phyloP scores from a whole-genome alignment of 2,113 vertebrate species.

The Mandrillus leucophaeus region DNA sequence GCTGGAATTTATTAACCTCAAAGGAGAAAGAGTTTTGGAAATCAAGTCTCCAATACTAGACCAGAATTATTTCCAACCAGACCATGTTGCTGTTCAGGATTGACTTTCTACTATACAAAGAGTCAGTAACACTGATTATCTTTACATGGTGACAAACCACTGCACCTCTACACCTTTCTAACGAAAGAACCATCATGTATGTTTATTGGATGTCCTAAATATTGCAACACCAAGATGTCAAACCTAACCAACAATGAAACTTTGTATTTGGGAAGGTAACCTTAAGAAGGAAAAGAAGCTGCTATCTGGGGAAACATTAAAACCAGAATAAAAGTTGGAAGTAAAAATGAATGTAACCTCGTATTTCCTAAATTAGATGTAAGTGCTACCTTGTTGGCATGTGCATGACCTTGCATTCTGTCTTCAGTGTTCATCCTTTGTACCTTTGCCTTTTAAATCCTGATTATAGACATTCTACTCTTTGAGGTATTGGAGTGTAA shows the following conservation, averaged over 20 bases:
- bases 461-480: neutral
- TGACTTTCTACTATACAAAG: neutral
- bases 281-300: neutral
- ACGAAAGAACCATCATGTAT: neutral
- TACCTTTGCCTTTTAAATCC: neutral
- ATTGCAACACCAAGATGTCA: neutral
- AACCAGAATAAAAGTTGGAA: neutral
- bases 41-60: neutral
- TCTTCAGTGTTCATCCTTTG: neutral
- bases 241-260: neutral
- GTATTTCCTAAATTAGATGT: neutral
- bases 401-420: neutral
- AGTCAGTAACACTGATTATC: neutral
- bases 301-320: neutral
- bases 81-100: neutral
- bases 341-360: neutral
- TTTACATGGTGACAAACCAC: neutral
- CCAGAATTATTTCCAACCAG: neutral
- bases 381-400: neutral
- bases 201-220: neutral
- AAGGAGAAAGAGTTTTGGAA: neutral
- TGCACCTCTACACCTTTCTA: neutral
- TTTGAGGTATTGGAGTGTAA: neutral
- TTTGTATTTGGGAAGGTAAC: neutral
- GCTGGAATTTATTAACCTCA: neutral